Base-by-base conservation (phyloP, 53 echinoderm and acorn worm genomes). In the Astropecten irregularis region DNA sequence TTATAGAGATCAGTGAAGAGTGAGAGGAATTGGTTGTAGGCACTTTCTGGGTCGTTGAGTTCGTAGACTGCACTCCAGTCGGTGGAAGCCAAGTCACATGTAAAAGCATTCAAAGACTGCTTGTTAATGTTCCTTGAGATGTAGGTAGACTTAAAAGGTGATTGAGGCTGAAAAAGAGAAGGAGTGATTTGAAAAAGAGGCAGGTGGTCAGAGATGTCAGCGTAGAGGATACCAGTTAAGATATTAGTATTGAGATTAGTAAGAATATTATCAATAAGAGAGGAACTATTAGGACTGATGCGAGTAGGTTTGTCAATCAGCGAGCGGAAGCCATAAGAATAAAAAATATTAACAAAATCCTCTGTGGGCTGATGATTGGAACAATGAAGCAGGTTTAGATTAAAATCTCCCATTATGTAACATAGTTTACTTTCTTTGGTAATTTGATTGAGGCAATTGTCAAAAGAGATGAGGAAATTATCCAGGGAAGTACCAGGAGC, bases 301-400 rank as follows among this genome's bases (percentile, higher is more conserved):
- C 88, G 52, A 25, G 88, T 88, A 18, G 88, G 82, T 62, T 71
- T 88, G 62, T 63, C 59, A 20, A 88, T 61, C 48, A 72, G 11
- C 29, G 72, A 65, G 31, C 38, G 48, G 38, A 88, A 82, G 42
- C 82, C 47, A 30, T 68, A 50, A 0, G 81, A 60, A 64, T 38
- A 81, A n/a, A 71, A 71, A 33, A 67, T 71, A 20, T 88, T 62
- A 7, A 61, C 37, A 69, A 82, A 88, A 53, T 65, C 51, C 9
- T 68, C 60, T 8, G 61, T 37, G 9, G 50, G 63, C 23, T 47
- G 38, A 36, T 81, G 61, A n/a, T 31, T 27, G 23, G 6, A 19
- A 63, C 22, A 57, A 3, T 82, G 33, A 22, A 49, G 0, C 9
- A 87, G 21, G 21, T 87, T n/a, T 2, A 87, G 30, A 51, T 81